Conservation (phyloP, 2,113 vertebrate species). For the Antennarius striatus region DNA sequence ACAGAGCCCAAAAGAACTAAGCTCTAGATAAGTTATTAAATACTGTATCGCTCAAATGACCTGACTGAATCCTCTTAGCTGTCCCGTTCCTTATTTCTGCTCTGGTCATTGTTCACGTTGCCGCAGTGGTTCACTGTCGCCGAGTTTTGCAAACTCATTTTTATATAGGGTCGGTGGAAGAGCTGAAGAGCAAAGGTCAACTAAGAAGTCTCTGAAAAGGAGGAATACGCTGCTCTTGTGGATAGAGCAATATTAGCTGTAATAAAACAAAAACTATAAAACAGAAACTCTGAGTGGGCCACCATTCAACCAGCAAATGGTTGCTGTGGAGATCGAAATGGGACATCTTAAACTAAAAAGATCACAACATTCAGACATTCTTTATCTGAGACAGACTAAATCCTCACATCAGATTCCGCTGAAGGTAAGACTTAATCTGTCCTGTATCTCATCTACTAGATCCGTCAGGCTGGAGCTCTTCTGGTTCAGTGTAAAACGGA, state of each 20-base stretch:
- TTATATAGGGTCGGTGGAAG: constrained; percentile 18
- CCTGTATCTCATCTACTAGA: no score
- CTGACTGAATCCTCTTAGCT: constrained; percentile 29
- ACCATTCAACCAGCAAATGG: no score
- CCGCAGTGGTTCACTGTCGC: not conserved
- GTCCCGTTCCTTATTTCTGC: constrained; percentile 20
- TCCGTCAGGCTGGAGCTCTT: no score
- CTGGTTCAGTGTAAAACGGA: no score
- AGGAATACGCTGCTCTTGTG: not conserved
- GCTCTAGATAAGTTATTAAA: constrained; percentile 61
- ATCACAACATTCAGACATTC: no score
- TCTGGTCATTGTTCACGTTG: constrained; percentile 3
- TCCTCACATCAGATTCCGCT: no score
- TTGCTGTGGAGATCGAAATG: no score
- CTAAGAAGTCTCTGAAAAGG: constrained; percentile 17
- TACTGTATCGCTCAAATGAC: constrained; percentile 54
- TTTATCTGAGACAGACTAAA: no score
- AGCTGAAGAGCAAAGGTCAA: constrained; percentile 33
- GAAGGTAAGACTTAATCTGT: no score
- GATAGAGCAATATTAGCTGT: not conserved
- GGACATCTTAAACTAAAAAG: no score
- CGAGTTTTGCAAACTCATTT: constrained; percentile 25
- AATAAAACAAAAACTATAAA: not conserved
- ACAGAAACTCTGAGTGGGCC: no score
- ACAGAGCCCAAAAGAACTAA: constrained; percentile 43